Evolutionary conservation across 2,113 vertebrate species (phyloP).

Genomic region (Apus apus): DNA sequence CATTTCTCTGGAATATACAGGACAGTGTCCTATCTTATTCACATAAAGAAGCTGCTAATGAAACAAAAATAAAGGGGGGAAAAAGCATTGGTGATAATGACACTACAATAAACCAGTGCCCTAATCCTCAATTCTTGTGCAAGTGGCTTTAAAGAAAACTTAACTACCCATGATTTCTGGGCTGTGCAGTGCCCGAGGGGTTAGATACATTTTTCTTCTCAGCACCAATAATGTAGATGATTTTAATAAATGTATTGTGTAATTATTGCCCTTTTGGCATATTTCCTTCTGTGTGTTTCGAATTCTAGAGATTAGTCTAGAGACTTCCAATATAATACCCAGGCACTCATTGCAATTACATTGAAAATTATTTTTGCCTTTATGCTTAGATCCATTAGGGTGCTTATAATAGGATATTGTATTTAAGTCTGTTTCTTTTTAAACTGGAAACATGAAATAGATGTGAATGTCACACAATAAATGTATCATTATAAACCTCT

Average conservation of each 20-base stretch:
- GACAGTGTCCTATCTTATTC: background rate
- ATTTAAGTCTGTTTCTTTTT: slow-evolving; percentile 2
- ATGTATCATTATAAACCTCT: background rate
- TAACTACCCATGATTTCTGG: background rate
- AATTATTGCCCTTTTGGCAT: background rate
- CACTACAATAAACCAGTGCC: background rate
- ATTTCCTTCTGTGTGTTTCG: background rate
- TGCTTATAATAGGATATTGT: background rate
- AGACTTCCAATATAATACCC: background rate
- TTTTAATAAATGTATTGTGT: background rate
- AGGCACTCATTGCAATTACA: background rate
- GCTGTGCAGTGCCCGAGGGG: background rate
- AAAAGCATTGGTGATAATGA: background rate
- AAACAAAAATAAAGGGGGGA: background rate
- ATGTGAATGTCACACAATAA: background rate
- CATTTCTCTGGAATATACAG: background rate
- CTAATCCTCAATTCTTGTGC: background rate
- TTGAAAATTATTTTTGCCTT: background rate
- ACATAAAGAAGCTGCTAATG: background rate
- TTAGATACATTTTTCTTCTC: background rate
- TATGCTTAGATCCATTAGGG: slow-evolving; percentile 15
- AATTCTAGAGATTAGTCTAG: background rate
- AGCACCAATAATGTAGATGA: background rate
- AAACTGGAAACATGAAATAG: slow-evolving; percentile 14
- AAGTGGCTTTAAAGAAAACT: background rate